phyloP scores from a whole-genome alignment of 1,140 invertebrate species.

The Aricia agestis region DNA sequence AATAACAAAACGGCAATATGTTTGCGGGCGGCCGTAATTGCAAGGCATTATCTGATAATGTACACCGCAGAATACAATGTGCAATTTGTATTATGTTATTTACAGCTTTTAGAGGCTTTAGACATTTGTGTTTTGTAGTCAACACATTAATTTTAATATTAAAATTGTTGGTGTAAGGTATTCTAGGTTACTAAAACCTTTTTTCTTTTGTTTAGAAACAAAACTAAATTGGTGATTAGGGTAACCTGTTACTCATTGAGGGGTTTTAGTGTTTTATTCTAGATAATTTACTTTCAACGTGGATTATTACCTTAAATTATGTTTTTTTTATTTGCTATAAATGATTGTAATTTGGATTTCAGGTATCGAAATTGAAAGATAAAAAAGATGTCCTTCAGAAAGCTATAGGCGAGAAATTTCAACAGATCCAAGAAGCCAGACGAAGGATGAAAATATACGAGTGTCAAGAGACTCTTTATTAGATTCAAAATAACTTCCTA shows the following conservation, averaged over 20 bases:
- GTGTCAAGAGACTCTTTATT: neutral
- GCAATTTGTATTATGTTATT: neutral
- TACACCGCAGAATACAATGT: neutral
- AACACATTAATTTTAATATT: neutral
- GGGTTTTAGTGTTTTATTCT: too few relatives aligned
- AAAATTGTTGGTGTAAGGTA: neutral
- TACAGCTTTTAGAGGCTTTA: neutral
- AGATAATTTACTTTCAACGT: too few relatives aligned
- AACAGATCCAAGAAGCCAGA: constrained; percentile 41
- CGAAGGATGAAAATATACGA: neutral
- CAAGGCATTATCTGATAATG: neutral
- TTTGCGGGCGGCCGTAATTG: neutral
- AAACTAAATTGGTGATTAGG: too few relatives aligned
- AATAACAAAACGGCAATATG: neutral
- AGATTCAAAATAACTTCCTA: neutral
- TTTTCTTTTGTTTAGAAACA: too few relatives aligned
- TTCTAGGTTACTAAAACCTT: too few relatives aligned
- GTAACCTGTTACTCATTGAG: too few relatives aligned
- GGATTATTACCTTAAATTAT: too few relatives aligned
- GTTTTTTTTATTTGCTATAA: too few relatives aligned
- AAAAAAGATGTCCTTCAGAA: constrained; percentile 41
- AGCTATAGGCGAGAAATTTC: constrained; percentile 40
- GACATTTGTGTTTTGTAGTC: neutral
- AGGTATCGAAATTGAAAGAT: constrained; percentile 46
- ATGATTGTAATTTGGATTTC: neutral